phyloP scores from a whole-genome alignment of 2,113 vertebrate species.

The Thamnaconus septentrionalis region DNA sequence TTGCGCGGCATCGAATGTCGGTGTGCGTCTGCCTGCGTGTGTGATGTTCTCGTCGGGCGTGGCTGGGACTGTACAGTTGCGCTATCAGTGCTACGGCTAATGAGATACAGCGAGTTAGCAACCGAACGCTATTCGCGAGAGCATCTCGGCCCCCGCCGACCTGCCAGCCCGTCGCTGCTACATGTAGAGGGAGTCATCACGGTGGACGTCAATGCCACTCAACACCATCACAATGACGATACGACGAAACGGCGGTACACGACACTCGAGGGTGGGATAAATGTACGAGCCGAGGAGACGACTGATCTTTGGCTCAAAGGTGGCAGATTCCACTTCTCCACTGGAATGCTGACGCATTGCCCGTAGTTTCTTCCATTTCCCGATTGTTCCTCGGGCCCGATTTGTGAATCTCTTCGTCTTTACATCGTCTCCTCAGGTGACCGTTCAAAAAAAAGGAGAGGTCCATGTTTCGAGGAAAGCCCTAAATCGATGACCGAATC shows the following conservation, averaged over 20 bases:
- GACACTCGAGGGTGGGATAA: slow-evolving; percentile 52
- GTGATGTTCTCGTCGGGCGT: slow-evolving; percentile 3
- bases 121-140: slow-evolving; percentile 40
- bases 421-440: slow-evolving; percentile 28
- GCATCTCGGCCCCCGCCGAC: not conserved
- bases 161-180: slow-evolving; percentile 64
- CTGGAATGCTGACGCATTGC: slow-evolving; percentile 8
- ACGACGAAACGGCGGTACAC: slow-evolving; percentile 51
- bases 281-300: slow-evolving; percentile 54
- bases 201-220: slow-evolving; percentile 54
- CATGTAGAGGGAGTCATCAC: slow-evolving; percentile 64
- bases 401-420: slow-evolving; percentile 23
- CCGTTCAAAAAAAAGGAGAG: slow-evolving; percentile 10
- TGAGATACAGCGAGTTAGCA: slow-evolving; percentile 50
- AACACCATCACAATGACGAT: slow-evolving; percentile 56
- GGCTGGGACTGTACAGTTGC: slow-evolving; percentile 5
- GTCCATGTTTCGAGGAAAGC: slow-evolving; percentile 1
- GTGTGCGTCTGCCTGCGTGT: slow-evolving; percentile 14
- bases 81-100: slow-evolving; percentile 56
- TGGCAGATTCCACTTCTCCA: slow-evolving; percentile 23
- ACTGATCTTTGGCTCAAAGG: slow-evolving; percentile 74
- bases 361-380: slow-evolving; percentile 13
- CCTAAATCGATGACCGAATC: slow-evolving; percentile 21
- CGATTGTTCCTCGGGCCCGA: slow-evolving; percentile 55
- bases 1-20: slow-evolving; percentile 6